These are phyloP conservation scores for Anthrax anthrax DNA, from an alignment of 2,888 invertebrate species.

Conservation along the genomic window DNA sequence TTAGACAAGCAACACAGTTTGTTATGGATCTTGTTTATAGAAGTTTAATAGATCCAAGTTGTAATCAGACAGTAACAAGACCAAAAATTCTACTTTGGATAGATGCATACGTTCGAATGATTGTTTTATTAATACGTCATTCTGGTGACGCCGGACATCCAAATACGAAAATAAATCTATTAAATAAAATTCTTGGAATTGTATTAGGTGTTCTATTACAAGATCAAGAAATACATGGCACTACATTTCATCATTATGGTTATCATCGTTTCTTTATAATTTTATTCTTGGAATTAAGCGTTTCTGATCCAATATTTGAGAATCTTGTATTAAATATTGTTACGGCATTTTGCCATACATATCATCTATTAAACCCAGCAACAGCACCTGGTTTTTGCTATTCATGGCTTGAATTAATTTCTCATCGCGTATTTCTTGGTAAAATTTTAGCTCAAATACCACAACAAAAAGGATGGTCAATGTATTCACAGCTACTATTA, in stretches of 20 bases:
- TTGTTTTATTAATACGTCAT: conserved; percentile 87
- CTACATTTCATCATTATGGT: conserved; percentile 84
- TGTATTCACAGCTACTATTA: conserved; percentile 91
- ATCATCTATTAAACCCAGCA: conserved; percentile 82
- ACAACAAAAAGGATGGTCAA: conserved; percentile 92
- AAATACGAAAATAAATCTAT: conserved; percentile 79
- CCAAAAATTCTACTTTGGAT: conserved; percentile 91
- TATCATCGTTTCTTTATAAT: conserved; percentile 95
- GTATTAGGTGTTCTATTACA: conserved; percentile 89
- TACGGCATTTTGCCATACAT: conserved; percentile 90
- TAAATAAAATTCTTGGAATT: conserved; percentile 90
- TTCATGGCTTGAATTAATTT: conserved; percentile 96
- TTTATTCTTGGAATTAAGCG: conserved; percentile 90
- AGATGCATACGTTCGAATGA: conserved; percentile 88
- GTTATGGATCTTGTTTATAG: conserved; percentile 91
- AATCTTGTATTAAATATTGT: conserved; percentile 76
- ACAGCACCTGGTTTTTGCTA: conserved; percentile 94
- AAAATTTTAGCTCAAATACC: conserved; percentile 81
- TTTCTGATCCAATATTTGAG: conserved; percentile 85
- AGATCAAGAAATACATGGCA: conserved; percentile 84
- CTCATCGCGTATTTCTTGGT: conserved; percentile 91
- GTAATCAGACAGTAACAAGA: conserved; percentile 52
- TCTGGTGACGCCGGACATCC: conserved; percentile 83
- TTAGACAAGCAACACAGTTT: conserved; percentile 90
- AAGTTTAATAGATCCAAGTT: conserved; percentile 55